Percentiles rank a stretch among this genome's conserved stretches.
Evolutionary conservation across 2,888 invertebrate genomes (phyloP).

Genomic region (Agapostemon virescens): DNA sequence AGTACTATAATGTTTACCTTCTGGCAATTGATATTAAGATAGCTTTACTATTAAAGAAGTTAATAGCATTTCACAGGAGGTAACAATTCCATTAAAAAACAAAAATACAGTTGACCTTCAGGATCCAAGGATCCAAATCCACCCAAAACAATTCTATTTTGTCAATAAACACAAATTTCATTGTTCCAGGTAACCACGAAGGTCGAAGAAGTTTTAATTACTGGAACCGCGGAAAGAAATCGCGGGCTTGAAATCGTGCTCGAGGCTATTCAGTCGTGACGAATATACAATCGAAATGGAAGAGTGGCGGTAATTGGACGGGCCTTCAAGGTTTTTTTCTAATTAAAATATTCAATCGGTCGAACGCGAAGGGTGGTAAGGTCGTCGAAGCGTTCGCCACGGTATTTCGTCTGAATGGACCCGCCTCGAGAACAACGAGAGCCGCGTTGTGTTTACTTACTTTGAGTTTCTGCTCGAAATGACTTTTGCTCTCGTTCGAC

Average conservation of each 20-base stretch:
- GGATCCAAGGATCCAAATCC: no score
- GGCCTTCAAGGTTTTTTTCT: not conserved
- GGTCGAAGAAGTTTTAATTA: not conserved
- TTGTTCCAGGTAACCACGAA: not conserved
- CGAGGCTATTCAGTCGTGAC: not conserved
- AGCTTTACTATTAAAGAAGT: no score
- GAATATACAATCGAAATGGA: not conserved
- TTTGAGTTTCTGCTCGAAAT: slow-evolving; percentile 91
- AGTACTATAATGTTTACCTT: no score
- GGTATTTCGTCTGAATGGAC: not conserved
- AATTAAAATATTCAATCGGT: not conserved
- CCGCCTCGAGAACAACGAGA: not conserved
- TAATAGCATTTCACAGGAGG: no score
- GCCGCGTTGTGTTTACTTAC: slow-evolving; percentile 82
- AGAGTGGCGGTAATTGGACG: not conserved
- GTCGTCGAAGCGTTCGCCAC: not conserved
- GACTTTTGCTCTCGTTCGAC: slow-evolving; percentile 89
- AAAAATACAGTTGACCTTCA: no score
- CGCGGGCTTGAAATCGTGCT: not conserved
- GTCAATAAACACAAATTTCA: not conserved
- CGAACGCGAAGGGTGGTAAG: not conserved
- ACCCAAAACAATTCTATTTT: not conserved
- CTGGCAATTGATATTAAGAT: no score
- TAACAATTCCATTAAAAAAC: no score
- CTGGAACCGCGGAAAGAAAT: not conserved